Evolutionary conservation across 2,113 vertebrate genomes (phyloP).

Genomic region (Thermophis baileyi): DNA sequence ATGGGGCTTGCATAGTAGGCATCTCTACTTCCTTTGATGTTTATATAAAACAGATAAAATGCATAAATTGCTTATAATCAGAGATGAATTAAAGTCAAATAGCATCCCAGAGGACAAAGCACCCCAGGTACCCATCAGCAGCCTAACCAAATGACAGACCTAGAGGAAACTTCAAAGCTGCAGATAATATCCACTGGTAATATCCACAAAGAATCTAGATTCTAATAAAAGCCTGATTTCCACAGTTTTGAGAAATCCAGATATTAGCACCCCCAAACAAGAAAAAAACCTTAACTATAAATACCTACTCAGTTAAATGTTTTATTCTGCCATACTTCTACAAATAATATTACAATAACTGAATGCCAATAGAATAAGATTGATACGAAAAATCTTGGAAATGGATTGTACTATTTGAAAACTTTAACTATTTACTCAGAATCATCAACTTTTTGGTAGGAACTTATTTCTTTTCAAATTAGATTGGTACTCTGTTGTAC

Average conservation of each 20-base stretch:
- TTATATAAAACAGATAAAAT: slow-evolving; percentile 70
- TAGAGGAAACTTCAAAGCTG: slow-evolving; percentile 73
- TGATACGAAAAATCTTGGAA: not conserved
- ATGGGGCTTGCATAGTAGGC: slow-evolving; percentile 53
- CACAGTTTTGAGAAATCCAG: slow-evolving; percentile 55
- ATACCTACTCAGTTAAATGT: slow-evolving; percentile 35
- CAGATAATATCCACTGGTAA: slow-evolving; percentile 64
- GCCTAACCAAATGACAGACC: slow-evolving; percentile 70
- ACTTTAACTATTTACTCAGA: not conserved
- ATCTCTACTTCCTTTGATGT: slow-evolving; percentile 66
- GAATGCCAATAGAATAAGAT: not conserved
- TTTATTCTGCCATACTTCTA: not conserved
- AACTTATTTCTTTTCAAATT: not conserved
- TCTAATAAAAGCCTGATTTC: slow-evolving; percentile 36
- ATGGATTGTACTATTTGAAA: not conserved
- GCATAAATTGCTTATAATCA: slow-evolving; percentile 72
- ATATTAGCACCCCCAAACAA: slow-evolving; percentile 44
- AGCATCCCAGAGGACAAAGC: slow-evolving; percentile 66
- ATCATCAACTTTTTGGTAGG: not conserved
- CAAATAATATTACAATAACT: not conserved
- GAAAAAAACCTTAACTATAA: not conserved
- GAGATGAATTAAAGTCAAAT: slow-evolving; percentile 72
- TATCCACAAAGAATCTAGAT: slow-evolving; percentile 65
- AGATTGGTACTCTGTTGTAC: not conserved
- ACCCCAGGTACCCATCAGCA: slow-evolving; percentile 65